Conservation (phyloP, 2,888 invertebrate species). For the Rhogogaster chlorosoma region DNA sequence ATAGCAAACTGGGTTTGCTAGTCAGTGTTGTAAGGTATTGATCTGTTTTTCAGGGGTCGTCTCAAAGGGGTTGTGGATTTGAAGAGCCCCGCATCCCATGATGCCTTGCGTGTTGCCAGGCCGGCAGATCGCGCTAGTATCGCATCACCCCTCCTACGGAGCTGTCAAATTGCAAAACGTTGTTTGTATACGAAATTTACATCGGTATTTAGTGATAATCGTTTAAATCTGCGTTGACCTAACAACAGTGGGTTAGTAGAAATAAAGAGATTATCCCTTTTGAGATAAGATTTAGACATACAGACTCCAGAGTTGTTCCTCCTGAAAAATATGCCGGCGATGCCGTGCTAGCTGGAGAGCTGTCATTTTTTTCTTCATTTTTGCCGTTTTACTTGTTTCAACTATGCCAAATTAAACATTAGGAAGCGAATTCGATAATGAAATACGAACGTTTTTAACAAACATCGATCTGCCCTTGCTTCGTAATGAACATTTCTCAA, state of each 20-base stretch:
- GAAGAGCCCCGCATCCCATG: conserved; percentile 27
- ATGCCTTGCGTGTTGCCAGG: conserved; percentile 23
- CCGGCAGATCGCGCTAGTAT: conserved; percentile 57
- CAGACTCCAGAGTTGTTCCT: conserved; percentile 11
- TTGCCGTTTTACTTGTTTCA: conserved; percentile 33
- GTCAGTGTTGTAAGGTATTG: conserved; percentile 45
- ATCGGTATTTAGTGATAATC: conserved; percentile 60
- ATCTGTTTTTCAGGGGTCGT: conserved; percentile 49
- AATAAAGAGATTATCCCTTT: neutral
- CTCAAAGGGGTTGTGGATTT: conserved; percentile 46
- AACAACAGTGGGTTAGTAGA: conserved; percentile 60
- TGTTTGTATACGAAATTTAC: conserved; percentile 73
- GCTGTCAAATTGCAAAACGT: conserved; percentile 70
- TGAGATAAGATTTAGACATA: neutral
- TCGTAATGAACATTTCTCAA: neutral
- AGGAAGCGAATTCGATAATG: neutral
- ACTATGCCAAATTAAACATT: neutral
- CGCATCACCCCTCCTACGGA: conserved; percentile 59
- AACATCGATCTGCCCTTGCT: neutral
- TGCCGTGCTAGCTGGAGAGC: conserved; percentile 34
- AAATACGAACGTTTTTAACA: neutral
- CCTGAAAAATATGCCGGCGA: conserved; percentile 57
- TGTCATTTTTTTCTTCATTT: conserved; percentile 44
- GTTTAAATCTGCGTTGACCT: conserved; percentile 42
- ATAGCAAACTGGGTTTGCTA: neutral